Base-by-base conservation (phyloP, 2,888 invertebrate species). In the Tortrix viridana region DNA sequence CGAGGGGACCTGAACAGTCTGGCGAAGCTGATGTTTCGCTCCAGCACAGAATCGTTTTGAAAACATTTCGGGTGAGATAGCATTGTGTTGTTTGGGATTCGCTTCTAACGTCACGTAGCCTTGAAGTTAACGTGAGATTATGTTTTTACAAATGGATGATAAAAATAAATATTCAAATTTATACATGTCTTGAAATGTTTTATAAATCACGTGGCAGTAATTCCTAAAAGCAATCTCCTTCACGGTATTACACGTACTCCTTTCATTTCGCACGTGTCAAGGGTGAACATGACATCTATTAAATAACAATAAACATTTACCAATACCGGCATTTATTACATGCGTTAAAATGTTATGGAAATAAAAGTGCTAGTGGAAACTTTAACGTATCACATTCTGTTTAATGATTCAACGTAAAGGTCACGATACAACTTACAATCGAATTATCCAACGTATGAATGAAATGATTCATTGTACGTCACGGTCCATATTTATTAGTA, bases 191-290 rank as follows among this genome's bases (percentile, higher is more conserved):
- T 3, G 9, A 38, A 38, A 38, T 12, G 38, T 38, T 38, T 38
- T 14, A 26, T 26, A 18, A 9, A 18, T 43, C n/a, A 16, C 43
- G 50, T 20, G 14, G 50, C 37, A 20, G 32, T 37, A 19, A 19
- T 20, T 46, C 38, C 38, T 38, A 46, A 19, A 20, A 46, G 16
- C 18, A n/a, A 46, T 53, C 9, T 57, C 56, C 56, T 62, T 62
- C 38, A 47, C 44, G 50, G 46, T n/a, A 16, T 43, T 22, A 41
- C 38, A 48, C 18, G 48, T 22, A 32, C 20, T 47, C 52, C 56
- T 57, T 61, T 65, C 56, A 44, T 61, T 57, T 61, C 7, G 4
- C 26, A 22, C 53, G 19, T 57, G 63, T 63, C 63, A 63, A 63
- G 57, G 52, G 57, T 63, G 63, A 58, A 16, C 56, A 56, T 46